Evolutionary conservation across 2,888 invertebrate species (phyloP).

Genomic region (Macrophya alboannulata): DNA sequence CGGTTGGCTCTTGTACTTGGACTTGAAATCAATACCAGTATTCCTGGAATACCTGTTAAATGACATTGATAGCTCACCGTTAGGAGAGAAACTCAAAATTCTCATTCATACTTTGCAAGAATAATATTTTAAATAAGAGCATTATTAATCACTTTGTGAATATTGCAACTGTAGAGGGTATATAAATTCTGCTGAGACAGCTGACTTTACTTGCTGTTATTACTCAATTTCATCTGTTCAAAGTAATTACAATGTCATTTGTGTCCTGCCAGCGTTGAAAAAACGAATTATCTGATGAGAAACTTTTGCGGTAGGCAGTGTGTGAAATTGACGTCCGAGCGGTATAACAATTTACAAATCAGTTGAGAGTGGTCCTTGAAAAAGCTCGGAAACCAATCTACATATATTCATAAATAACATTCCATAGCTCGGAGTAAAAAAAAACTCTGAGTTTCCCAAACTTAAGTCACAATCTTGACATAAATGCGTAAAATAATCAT

Average conservation of each 20-base stretch:
- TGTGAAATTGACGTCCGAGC: conserved; percentile 44
- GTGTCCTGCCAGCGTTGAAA: conserved; percentile 15
- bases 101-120: neutral
- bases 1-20: neutral
- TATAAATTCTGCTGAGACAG: neutral
- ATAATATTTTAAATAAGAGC: conserved; percentile 16
- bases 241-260: conserved; percentile 6
- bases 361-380: conserved; percentile 46
- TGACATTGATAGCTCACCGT: neutral
- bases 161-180: neutral
- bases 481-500: conserved; percentile 56
- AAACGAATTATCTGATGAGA: conserved; percentile 30
- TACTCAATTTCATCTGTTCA: conserved; percentile 6
- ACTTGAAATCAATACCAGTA: neutral
- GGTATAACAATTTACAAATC: conserved; percentile 37
- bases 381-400: conserved; percentile 19
- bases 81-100: neutral
- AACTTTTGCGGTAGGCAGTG: conserved; percentile 36
- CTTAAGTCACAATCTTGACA: conserved; percentile 41
- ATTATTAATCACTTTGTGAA: conserved; percentile 26
- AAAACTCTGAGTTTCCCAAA: conserved; percentile 24
- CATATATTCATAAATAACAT: conserved; percentile 40
- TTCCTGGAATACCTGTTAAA: neutral
- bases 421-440: conserved; percentile 30
- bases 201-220: neutral